A percentile compares a stretch with the other conserved stretches of the same genome.
Conservation (phyloP, 2,113 vertebrate species). For the Parus major region DNA sequence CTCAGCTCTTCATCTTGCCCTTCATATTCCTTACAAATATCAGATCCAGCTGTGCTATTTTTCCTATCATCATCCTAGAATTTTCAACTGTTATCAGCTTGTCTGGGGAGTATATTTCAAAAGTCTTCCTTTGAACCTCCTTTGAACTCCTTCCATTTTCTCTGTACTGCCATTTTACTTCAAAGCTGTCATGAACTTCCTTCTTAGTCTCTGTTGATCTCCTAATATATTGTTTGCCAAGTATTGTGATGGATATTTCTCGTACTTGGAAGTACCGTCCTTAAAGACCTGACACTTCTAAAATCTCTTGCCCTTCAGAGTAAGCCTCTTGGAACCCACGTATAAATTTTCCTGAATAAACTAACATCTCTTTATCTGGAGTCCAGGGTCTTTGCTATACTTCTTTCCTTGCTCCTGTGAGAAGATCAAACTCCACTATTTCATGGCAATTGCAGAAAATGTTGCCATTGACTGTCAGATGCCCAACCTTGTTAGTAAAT, state of each 20-base stretch:
- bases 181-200: not conserved
- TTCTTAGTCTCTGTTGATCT: not conserved
- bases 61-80: not conserved
- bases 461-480: not conserved
- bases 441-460: not conserved
- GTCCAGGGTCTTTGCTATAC: not conserved
- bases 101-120: not conserved
- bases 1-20: not conserved
- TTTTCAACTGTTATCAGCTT: not conserved
- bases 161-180: not conserved
- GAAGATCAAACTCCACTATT: not conserved
- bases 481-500: not conserved
- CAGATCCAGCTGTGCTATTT: not conserved
- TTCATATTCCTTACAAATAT: not conserved
- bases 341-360: not conserved
- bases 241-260: not conserved
- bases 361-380: not conserved
- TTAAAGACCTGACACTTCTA: not conserved
- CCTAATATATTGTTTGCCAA: not conserved
- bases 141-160: not conserved
- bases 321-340: not conserved
- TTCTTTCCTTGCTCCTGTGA: not conserved
- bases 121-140: not conserved
- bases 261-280: not conserved
- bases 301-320: not conserved